Base-by-base conservation (phyloP, 2,888 invertebrate genomes). In the Podabrus alpinus region DNA sequence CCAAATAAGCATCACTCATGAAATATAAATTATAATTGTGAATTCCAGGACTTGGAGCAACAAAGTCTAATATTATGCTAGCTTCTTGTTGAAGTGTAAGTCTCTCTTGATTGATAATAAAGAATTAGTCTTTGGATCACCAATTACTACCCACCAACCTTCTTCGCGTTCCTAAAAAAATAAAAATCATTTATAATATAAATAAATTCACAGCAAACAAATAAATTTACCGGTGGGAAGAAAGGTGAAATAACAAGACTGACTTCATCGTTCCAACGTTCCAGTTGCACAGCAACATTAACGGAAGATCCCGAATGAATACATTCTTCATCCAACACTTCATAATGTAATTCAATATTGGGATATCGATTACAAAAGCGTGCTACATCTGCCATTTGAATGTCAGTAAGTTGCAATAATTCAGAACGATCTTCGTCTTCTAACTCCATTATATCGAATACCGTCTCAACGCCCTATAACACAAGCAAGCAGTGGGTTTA, bases 1-100 rank as follows among this genome's bases (percentile, higher is more conserved):
- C 99, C 85, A 99, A 92, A 88, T 99, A 99, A 0, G 98, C 95
- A 88, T 99, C 99, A 83, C 97, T 98, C 98, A 99, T 99, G 88
- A 97, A 99, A 89, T 97, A 99, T 69, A 99, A 89, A 0, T 96
- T 97, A 88, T 98, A 99, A 13, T 94, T 93, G 87, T 97, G 96
- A 24, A 94, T 92, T 7, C 97, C 96, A 0, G 95, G 92, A 76
- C 93, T 91, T 0, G 98, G 98, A 24, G 98, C 97, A 45, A 98
- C 95, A 88, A 99, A 99, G 88, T 98, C 97, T 68, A 98, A 88
- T 72, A 90, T 92, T 0, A 93, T 94, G 84, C 94, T 94, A 0
- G 98, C 98, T 83, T 93, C 96, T 84, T 98, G 96, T 78, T 97
- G 98, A 13, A 99, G 90, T 0, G 98, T 97, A 21, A 99, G 91